Evolutionary conservation across 2,797 vertebrate species (phyloP), one percentile per base, ranked within the genome.

Genomic region (Champsocephalus esox): DNA sequence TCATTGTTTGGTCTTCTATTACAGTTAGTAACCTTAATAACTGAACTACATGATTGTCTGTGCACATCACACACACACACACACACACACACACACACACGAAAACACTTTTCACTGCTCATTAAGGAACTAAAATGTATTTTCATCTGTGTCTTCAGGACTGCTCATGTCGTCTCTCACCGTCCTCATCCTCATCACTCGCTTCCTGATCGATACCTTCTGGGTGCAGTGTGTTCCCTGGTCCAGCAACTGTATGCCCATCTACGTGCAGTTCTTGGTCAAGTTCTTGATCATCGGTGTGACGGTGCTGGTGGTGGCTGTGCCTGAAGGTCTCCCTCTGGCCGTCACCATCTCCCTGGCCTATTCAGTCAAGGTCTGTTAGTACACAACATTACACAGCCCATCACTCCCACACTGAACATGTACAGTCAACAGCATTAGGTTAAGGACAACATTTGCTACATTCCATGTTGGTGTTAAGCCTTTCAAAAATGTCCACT

Each of bases 211-310:
- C 67, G 97, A 99, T 77, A 99, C 96, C 2, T 99, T 99, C 84
- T 96, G 96, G 91, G 93, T 99, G 75, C 96, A 97, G 83, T 96
- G 96, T 63, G 94, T 96, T 45, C 92, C 94, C 0, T 98, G 96
- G 96, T 48, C 95, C 74, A 92, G 91, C 0, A 97, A 98, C 73
- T 99, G 98, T 89, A 90, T 94, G 0, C 96, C 98, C 1, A 91
- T 99, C 84, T 99, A 99, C 4, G 90, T 98, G 57, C 98, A 99
- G 92, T 99, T 97, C 91, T 92, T 98, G 54, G 98, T 99, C 83
- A 99, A 99, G 92, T 99, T 99, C 94, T 99, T 99, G 94, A 99
- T 99, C 92, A 99, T 99, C 3, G 98, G 98, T 2, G 98, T 99
- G 66, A 99, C 98, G 0, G 98, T 99, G 69, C 93, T 99, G 73